These are phyloP conservation scores for Acinonyx jubatus DNA, from an alignment of 2,113 vertebrate genomes.

Conservation along the genomic window DNA sequence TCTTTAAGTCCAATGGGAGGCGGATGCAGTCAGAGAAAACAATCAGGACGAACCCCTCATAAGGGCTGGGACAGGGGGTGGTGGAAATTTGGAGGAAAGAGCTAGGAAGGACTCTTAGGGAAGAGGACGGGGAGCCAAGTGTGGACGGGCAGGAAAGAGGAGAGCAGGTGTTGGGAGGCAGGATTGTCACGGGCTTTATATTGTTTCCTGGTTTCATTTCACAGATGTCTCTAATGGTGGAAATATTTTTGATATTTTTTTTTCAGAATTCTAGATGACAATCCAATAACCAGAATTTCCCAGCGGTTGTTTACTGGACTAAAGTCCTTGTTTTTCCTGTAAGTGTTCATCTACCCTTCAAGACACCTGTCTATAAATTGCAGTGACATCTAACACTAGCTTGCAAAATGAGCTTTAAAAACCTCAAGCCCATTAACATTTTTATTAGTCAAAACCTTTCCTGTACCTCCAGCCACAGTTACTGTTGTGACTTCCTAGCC, in stretches of 20 bases:
- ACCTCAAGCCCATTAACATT: neutral
- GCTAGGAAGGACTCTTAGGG: neutral
- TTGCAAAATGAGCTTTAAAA: neutral
- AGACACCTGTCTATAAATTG: neutral
- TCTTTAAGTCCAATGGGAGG: neutral
- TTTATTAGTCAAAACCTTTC: neutral
- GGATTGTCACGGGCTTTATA: neutral
- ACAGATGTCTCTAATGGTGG: neutral
- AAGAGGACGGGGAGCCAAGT: neutral
- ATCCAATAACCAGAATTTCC: conserved; percentile 85
- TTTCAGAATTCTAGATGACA: conserved; percentile 89
- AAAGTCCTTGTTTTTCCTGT: conserved; percentile 86
- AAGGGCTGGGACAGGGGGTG: neutral
- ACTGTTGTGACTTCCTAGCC: neutral
- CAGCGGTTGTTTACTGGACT: conserved; percentile 86
- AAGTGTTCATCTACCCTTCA: conserved; percentile 77
- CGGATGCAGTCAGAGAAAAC: neutral
- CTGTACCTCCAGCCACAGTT: neutral
- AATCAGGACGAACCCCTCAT: neutral
- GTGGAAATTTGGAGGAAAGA: neutral
- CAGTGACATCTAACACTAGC: neutral
- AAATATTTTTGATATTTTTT: conserved; percentile 52
- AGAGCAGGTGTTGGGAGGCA: neutral
- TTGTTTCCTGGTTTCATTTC: conserved; percentile 34
- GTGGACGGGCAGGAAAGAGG: neutral